Conservation (phyloP, 1,140 invertebrate species). For the Caenorhabditis brenneri region DNA sequence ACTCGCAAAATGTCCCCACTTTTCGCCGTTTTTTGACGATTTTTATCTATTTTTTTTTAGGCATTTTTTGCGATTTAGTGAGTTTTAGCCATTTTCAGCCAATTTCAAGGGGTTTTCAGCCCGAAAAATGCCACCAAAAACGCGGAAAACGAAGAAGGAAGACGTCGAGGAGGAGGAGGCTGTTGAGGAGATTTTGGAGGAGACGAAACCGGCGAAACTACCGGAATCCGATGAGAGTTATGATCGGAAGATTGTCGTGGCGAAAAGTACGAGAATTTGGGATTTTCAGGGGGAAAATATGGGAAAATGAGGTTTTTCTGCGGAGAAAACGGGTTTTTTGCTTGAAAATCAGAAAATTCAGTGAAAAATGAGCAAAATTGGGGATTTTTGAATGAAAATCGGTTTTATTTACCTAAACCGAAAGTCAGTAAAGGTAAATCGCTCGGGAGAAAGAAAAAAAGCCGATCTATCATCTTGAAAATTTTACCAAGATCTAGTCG, state of each 20-base stretch:
- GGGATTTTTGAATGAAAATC: too few species aligned
- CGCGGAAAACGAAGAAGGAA: constrained; percentile 19
- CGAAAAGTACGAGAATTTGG: background rate
- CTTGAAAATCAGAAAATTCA: background rate
- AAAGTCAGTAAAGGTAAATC: too few species aligned
- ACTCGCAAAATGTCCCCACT: background rate
- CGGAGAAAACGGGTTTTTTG: background rate
- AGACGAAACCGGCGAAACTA: background rate
- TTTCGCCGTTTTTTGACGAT: constrained; percentile 20
- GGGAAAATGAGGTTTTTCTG: background rate
- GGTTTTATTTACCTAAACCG: too few species aligned
- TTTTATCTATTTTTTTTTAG: too few species aligned
- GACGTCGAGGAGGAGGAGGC: background rate
- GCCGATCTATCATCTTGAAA: too few species aligned
- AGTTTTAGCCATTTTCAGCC: background rate
- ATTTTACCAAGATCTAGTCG: too few species aligned
- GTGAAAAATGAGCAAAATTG: background rate
- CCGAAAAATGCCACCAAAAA: constrained; percentile 22
- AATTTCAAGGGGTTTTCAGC: too few species aligned
- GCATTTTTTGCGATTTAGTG: background rate
- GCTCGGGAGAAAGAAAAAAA: too few species aligned
- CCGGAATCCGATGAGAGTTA: background rate
- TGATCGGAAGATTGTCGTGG: background rate
- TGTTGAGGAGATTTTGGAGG: constrained; percentile 26
- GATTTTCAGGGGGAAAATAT: background rate